Conservation (phyloP, 2,797 vertebrate species). For the Danionella dracula region DNA sequence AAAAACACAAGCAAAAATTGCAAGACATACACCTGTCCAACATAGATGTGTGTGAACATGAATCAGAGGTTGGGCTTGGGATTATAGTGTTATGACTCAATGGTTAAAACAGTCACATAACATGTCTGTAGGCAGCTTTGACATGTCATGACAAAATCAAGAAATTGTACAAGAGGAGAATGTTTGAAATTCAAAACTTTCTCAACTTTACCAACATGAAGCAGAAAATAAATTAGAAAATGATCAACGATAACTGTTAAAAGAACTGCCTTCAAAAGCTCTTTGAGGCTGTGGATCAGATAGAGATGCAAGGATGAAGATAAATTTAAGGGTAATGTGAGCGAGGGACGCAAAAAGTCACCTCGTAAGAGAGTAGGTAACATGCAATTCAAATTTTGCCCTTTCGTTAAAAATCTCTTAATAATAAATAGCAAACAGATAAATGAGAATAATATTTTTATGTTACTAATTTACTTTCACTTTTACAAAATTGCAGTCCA, state of each 20-base stretch:
- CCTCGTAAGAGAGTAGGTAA: constrained; percentile 26
- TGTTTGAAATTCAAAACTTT: too few species aligned
- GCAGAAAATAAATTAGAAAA: constrained; percentile 9
- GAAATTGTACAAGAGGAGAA: neutral
- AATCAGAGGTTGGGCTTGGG: constrained; percentile 19
- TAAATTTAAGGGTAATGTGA: neutral
- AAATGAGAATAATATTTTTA: too few species aligned
- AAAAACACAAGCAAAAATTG: too few species aligned
- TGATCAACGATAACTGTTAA: neutral
- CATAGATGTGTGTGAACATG: too few species aligned
- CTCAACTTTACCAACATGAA: too few species aligned
- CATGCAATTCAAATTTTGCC: constrained; percentile 24
- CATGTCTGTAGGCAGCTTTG: neutral
- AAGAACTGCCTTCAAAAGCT: neutral
- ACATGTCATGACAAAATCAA: neutral
- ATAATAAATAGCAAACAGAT: too few species aligned
- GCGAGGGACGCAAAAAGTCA: neutral
- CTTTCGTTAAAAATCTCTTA: too few species aligned
- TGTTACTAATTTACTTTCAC: too few species aligned
- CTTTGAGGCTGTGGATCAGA: constrained; percentile 31
- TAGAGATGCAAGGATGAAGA: neutral
- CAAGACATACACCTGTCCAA: too few species aligned
- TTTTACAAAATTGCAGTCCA: too few species aligned
- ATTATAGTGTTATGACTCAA: neutral
- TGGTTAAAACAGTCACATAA: neutral